Evolutionary conservation across 2,113 vertebrate genomes (phyloP).

Genomic region (Mionectes macconnelli): DNA sequence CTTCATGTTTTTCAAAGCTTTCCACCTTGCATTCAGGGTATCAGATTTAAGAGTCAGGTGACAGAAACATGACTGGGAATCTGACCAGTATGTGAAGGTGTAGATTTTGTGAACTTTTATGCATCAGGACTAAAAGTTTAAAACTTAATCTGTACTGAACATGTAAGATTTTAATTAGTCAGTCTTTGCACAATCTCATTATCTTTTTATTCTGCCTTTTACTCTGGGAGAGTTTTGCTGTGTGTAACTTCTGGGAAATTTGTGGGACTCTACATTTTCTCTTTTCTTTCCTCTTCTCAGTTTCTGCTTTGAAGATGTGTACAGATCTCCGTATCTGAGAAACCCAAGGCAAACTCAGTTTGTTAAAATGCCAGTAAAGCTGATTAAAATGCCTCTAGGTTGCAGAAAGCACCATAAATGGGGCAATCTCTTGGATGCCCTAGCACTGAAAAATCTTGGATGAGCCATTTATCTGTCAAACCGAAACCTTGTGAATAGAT

Average conservation of each 20-base stretch:
- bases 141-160: background rate
- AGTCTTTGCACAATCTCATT: background rate
- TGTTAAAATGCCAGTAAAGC: background rate
- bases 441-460: background rate
- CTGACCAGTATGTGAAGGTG: background rate
- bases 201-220: background rate
- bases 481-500: background rate
- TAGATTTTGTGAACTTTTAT: background rate
- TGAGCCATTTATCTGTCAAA: background rate
- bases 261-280: background rate
- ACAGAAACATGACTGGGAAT: background rate
- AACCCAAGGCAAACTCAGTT: background rate
- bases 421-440: background rate
- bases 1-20: background rate
- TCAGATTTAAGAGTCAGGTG: background rate
- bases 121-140: background rate
- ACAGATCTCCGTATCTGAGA: background rate
- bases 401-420: background rate
- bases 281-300: background rate
- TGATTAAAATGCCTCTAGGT: constrained; percentile 9
- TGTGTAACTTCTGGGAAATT: background rate
- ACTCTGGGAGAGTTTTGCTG: background rate
- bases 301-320: background rate
- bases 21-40: background rate
- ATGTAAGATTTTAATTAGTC: background rate